Evolutionary conservation across 2,113 vertebrate genomes (phyloP), one percentile per base, ranked within the genome.

Genomic region (Amphiprion percula): DNA sequence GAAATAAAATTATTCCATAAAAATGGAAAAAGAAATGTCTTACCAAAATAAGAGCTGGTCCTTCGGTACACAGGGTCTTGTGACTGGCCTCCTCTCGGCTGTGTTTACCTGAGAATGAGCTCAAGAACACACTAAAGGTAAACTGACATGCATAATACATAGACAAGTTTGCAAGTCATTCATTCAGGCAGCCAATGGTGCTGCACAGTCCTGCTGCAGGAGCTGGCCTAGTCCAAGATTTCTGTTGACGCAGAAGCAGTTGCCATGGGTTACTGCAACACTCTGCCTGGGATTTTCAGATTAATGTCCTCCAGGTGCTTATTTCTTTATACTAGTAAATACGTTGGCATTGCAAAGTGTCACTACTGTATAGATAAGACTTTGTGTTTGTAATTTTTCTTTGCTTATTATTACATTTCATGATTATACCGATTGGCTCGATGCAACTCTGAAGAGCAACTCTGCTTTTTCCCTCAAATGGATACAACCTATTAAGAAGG

Each of bases 221-320:
- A 83, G 85, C 56, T 52, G 69, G 41, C 59, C 88, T 59, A 41
- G 84, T 89, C 83, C 88, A 83, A 90, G 90, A 91, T 90, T 90
- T 89, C 87, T 87, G 93, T 94, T 93, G 90, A 92, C 91, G 88
- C 80, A 88, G 88, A 91, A 79, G 90, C 87, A 85, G 94, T 94
- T 94, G 93, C 94, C 80, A 86, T 66, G 39, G 91, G 92, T 78
- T 80, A 93, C 90, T 56, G 64, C 65, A 74, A 74, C 69, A 77
- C 66, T 30, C 28, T 47, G 77, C 74, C 59, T 70, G 52, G 46
- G 53, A 74, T 68, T 80, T 80, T 71, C 74, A 81, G 79, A 91
- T 79, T 75, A 83, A 82, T 81, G 73, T 47, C 21, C 64, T 47
- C 47, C 65, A 87, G 80, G 72, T 85, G 68, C 41, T 71, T 87